Conservation (phyloP, 2,797 vertebrate species). For the Ctenosaura bakeri region DNA sequence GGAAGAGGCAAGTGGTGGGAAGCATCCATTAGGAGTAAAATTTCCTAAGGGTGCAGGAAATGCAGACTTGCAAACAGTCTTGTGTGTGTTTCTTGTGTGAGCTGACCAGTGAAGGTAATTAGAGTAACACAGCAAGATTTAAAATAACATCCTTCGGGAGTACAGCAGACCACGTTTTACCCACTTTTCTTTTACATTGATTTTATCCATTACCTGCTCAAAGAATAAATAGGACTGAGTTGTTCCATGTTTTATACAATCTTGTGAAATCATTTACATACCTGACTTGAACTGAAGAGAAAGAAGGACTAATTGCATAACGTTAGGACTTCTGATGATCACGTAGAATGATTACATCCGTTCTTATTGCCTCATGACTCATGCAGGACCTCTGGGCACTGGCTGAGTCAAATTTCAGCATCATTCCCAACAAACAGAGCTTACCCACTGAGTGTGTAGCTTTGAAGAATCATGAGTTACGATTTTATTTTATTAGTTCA, state of each 20-base stretch:
- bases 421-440: conserved; percentile 9
- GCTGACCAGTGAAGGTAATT: not conserved
- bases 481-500: conserved; percentile 17
- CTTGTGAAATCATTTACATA: not conserved
- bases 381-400: not conserved
- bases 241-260: not conserved
- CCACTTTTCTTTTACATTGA: not conserved
- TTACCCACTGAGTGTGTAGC: rapidly evolving
- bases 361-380: not conserved
- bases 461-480: not conserved
- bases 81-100: not conserved
- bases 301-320: not conserved
- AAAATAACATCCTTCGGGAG: not conserved
- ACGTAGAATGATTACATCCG: too few relatives aligned
- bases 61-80: not conserved
- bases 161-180: not conserved
- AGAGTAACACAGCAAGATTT: not conserved
- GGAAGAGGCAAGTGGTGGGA: not conserved
- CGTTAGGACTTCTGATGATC: not conserved
- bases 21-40: not conserved
- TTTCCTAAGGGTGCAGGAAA: not conserved
- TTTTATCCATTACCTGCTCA: too few relatives aligned
- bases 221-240: not conserved
- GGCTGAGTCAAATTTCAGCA: not conserved
- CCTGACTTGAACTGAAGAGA: not conserved